Base-by-base conservation (phyloP, 2,888 invertebrate species). In the Thereva nobilitata region DNA sequence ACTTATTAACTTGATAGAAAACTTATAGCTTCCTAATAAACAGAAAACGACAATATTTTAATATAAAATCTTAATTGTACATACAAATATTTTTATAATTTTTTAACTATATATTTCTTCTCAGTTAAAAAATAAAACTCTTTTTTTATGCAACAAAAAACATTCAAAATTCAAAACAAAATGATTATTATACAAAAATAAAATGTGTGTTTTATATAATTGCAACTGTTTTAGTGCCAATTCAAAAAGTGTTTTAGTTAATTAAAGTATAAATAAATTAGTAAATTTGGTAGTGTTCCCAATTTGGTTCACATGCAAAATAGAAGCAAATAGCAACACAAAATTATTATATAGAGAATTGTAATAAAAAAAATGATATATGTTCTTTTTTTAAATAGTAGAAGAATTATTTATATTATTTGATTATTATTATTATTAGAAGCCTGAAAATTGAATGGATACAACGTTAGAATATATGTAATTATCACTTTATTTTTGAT, bases 291-390 rank as follows among this genome's bases (percentile, higher is more conserved):
- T 55, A 55, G 41, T 7, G 9, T 41, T 44, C 23, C 34, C 56
- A 56, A 56, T 56, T 56, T 35, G 56, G 44, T 55, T 0, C 4
- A 6, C 56, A 56, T 56, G 56, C 56, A 56, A 56, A 56, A 56
- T 44, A 56, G 56, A 56, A 56, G 56, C 56, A 56, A 23, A 56
- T 44, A 44, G 56, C 56, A 56, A 56, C 42, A 56, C 23, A 56
- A 56, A 56, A 42, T 47, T 47, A 52, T 4, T 23, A 9, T 52
- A 12, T 34, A 35, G 34, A 56, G 23, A 23, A 23, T 23, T 23
- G 23, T 23, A 2, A 23, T 23, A 23, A 23, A 23, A 23, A 23
- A 23, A 23, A 23, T 23, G 23, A 23, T 23, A 23, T 23, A 23
- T 23, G 23, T 23, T 23, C 23, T 23, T 23, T 23, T 23, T 23